Evolutionary conservation across 2,797 vertebrate species (phyloP), one percentile per base, ranked within the genome.

Genomic region (Cottoperca gobio): DNA sequence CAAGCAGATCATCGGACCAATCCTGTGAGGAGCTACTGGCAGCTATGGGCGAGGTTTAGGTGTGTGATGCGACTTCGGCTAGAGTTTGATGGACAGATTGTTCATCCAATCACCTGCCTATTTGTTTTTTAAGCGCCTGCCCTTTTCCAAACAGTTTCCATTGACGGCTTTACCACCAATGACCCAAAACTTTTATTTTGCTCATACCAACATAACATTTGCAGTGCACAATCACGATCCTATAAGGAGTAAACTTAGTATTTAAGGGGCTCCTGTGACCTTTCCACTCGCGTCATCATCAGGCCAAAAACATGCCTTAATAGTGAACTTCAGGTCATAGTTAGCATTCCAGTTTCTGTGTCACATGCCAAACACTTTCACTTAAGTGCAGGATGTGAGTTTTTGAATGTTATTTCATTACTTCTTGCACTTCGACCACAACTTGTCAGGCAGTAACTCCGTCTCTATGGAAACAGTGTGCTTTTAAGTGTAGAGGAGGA

Each of bases 391-490:
- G 8, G 11, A 45, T 45, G 9, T 35, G 17, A 4, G 9, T 48
- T 70, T 67, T 73, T 80, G 28, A 80, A 68, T 57, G 42, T 68
- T 69, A 33, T 73, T 69, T 57, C 16, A 63, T 53, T 64, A 26
- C 54, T 37, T 28, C 55, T 16, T 6, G 0, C 28, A 67, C 43
- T 79, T 61, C 65, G 82, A 83, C 83, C 75, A 55, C 54, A 62
- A 75, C 35, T 80, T 75, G 55, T 82, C 59, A 74, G 64, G 67
- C 65, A 71, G 76, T 31, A 62, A 71, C 66, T 70, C 39, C 0
- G 65, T 90, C 75, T 80, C 90, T 78, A 86, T 90, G 82, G 82
- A 83, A 91, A 92, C 84, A 28, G 49, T 60, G 67, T 28, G 50
- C 58, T 67, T 76, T 68, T 72, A 76, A 43, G 28, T 55, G 58